Evolutionary conservation across 2,888 invertebrate species (phyloP), one percentile per base, ranked within the genome.

Genomic region (Chrysotoxum bicinctum): DNA sequence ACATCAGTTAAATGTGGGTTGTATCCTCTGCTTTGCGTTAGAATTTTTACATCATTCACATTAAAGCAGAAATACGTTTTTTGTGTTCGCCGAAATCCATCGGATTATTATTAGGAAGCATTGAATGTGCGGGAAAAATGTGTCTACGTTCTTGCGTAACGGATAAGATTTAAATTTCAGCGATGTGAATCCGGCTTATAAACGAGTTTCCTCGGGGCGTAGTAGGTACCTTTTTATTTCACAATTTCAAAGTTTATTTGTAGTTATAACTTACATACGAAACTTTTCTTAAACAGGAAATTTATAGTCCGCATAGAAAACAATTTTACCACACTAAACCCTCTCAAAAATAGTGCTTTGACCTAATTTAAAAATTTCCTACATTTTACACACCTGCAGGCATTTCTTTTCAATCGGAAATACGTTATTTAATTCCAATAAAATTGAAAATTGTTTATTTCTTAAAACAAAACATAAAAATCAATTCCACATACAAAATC

Each of bases 391-490:
- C 12, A 4, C 6, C 1, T 37, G 4, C 40, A 7, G 16, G 14
- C 7, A 26, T 52, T 52, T n/a, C 26, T n/a, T 26, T 50, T 26
- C 10, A 37, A 37, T 6, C 14, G 0, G 23, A 50, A 23, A 23
- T 7, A n/a, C n/a, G n/a, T n/a, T 7, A 23, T 23, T 23, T 6
- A 23, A 52, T 19, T 40, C 14, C 30, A 56, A 40, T 23, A 66
- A 45, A 26, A 50, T 23, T 23, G 21, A 21, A 54, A 74, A 48
- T 35, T 68, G 74, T 74, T 79, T 79, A 74, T 68, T 35, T 43
- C 3, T 19, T 69, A 37, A 64, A 54, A 56, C 30, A 16, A 64
- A 56, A 70, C 35, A 26, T 52, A 19, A 62, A 75, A 40, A 30
- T 16, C 54, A 54, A 74, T 54, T 64, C 21, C 32, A 60, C 50